phyloP scores from a whole-genome alignment of 1,140 invertebrate genomes.

The Drosophila auraria region DNA sequence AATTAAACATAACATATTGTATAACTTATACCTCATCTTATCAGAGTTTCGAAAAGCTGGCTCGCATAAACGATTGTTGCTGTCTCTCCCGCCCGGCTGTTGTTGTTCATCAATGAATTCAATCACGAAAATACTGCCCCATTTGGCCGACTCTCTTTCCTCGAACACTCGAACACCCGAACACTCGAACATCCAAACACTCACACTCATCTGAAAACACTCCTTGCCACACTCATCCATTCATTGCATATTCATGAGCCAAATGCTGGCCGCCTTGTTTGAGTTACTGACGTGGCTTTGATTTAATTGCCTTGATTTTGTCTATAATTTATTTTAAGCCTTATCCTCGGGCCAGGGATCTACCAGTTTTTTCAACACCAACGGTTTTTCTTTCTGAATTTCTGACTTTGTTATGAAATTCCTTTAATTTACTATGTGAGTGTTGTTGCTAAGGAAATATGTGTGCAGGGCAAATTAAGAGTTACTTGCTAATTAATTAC shows the following conservation, averaged over 20 bases:
- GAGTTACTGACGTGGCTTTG: constrained; percentile 79
- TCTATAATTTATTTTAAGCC: constrained; percentile 77
- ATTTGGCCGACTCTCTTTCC: constrained; percentile 43
- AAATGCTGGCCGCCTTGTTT: constrained; percentile 55
- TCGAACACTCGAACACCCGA: constrained; percentile 16
- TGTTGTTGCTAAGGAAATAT: no score
- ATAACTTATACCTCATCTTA: no score
- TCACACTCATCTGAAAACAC: constrained; percentile 24
- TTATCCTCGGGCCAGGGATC: constrained; percentile 15
- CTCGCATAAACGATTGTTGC: constrained; percentile 11
- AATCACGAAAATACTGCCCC: constrained; percentile 77
- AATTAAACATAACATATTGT: no score
- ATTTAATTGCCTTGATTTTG: constrained; percentile 78
- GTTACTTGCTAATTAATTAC: not conserved
- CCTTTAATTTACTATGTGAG: constrained; percentile 16
- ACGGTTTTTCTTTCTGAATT: not conserved
- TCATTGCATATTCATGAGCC: constrained; percentile 79
- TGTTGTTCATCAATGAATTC: constrained; percentile 82
- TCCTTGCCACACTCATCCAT: constrained; percentile 52
- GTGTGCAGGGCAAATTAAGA: not conserved
- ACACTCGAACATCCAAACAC: constrained; percentile 3
- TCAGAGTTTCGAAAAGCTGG: not conserved
- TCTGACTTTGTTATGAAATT: constrained; percentile 30
- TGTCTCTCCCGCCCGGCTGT: constrained; percentile 5
- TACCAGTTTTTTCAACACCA: constrained; percentile 7